Percentiles rank a stretch among this genome's conserved stretches.
Evolutionary conservation across 37 sponge, comb jelly and placozoan genomes (phyloP).

Genomic region (Ephydatia muelleri): DNA sequence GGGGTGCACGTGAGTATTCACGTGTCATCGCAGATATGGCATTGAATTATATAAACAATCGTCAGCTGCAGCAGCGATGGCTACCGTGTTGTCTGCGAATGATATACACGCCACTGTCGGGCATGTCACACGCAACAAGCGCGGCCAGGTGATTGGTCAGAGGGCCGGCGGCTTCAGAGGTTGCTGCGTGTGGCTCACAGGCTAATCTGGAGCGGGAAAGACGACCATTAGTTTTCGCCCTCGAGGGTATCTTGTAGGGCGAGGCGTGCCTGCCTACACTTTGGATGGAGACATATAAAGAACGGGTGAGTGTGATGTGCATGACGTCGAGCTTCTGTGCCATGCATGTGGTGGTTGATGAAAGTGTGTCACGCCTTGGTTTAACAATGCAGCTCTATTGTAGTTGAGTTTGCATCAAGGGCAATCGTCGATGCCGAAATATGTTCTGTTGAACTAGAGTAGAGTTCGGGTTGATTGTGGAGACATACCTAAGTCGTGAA

Average conservation of each 20-base stretch:
- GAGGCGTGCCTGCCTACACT: constrained; percentile 87
- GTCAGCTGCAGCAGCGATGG: too few relatives aligned
- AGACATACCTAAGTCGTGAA: too few relatives aligned
- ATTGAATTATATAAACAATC: too few relatives aligned
- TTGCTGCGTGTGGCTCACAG: constrained; percentile 98
- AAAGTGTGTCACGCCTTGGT: too few relatives aligned
- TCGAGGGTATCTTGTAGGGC: constrained; percentile 82
- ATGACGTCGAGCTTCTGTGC: background rate
- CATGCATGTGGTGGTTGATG: background rate
- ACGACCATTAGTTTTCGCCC: constrained; percentile 76
- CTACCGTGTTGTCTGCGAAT: constrained; percentile 80
- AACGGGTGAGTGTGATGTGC: constrained; percentile 44
- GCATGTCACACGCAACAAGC: constrained; percentile 83
- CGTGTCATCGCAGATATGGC: too few relatives aligned
- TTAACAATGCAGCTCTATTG: too few relatives aligned
- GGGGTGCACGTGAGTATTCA: too few relatives aligned
- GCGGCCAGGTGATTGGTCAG: constrained; percentile 88
- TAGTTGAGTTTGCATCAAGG: too few relatives aligned
- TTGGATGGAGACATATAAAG: constrained; percentile 97
- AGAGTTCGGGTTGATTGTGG: too few relatives aligned
- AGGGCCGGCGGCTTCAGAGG: constrained; percentile 90
- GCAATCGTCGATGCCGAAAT: too few relatives aligned
- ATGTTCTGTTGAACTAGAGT: too few relatives aligned
- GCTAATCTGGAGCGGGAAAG: constrained; percentile 39
- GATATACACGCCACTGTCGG: constrained; percentile 77